Percentiles rank a stretch among this genome's conserved stretches.
phyloP scores from a whole-genome alignment of 2,888 invertebrate species.

The Fragum whitleyi region DNA sequence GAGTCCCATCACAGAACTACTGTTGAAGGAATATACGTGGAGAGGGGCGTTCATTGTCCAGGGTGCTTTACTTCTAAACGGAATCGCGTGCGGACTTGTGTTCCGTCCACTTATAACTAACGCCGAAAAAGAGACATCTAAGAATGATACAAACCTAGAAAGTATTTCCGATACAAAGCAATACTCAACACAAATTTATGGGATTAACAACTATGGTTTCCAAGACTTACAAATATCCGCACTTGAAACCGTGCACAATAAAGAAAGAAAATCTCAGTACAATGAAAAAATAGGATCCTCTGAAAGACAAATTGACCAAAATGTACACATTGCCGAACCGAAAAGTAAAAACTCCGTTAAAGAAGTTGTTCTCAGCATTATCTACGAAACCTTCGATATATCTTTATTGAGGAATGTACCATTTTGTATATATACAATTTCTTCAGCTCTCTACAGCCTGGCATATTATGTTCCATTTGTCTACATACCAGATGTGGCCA shows the following conservation, averaged over 20 bases:
- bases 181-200: too few species aligned
- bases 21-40: neutral
- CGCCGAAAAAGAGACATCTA: neutral
- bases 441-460: conserved; percentile 9
- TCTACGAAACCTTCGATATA: neutral
- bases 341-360: neutral
- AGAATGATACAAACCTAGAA: too few species aligned
- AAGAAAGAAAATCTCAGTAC: too few species aligned
- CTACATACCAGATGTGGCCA: conserved; percentile 11
- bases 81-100: neutral
- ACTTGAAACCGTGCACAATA: too few species aligned
- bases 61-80: neutral
- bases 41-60: neutral
- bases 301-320: too few species aligned
- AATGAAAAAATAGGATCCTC: too few species aligned
- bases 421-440: neutral
- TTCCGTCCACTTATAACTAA: neutral
- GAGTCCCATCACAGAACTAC: neutral
- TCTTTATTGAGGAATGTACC: neutral
- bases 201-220: too few species aligned
- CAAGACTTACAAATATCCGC: too few species aligned
- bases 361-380: neutral
- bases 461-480: conserved; percentile 5
- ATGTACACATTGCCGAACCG: neutral
- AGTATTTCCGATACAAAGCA: too few species aligned